Evolutionary conservation across 2,888 invertebrate genomes (phyloP).

Genomic region (Pristionchus japonicus): DNA sequence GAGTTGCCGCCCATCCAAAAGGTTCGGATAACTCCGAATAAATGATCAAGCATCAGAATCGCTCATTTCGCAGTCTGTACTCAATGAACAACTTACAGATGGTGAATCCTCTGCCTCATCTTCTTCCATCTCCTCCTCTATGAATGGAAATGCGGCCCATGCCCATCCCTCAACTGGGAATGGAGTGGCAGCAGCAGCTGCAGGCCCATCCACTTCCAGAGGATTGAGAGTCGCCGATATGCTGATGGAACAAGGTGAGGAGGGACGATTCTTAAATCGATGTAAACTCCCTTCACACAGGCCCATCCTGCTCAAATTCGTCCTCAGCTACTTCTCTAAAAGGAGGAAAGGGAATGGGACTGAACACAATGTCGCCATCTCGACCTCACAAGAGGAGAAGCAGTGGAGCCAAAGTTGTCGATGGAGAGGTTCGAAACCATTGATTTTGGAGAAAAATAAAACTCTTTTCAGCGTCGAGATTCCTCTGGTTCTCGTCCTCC

Average conservation of each 20-base stretch:
- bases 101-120: not conserved
- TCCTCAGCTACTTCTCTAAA: not conserved
- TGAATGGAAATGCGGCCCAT: conserved; percentile 1
- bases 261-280: not conserved
- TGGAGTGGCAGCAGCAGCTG: not conserved
- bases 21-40: not conserved
- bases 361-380: conserved; percentile 4
- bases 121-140: conserved; percentile 8
- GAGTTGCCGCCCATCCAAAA: not conserved
- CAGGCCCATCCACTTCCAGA: not conserved
- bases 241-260: not conserved
- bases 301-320: not conserved
- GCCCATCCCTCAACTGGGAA: not conserved
- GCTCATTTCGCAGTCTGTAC: no score
- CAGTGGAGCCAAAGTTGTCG: conserved; percentile 22
- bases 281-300: not conserved
- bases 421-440: not conserved
- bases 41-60: not conserved
- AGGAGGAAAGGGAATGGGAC: not conserved
- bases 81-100: not conserved
- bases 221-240: not conserved
- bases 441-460: not conserved
- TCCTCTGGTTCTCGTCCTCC: conserved; percentile 11
- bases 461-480: not conserved
- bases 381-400: conserved; percentile 33